Base-by-base conservation (phyloP, 2,888 invertebrate species). In the Dryococelus australis region DNA sequence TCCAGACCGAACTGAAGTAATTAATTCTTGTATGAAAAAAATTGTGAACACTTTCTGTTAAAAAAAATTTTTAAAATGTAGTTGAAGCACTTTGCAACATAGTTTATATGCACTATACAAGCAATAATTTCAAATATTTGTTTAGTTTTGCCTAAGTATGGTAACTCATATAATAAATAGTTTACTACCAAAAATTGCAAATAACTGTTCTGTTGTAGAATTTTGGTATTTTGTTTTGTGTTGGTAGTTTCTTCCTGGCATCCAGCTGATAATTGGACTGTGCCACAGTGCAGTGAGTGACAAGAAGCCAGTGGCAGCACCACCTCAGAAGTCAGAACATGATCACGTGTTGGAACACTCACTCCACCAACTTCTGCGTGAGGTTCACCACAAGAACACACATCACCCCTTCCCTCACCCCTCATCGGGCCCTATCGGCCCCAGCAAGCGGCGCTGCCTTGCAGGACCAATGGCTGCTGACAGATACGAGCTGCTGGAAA, bases 271-370 rank as follows among this genome's bases (percentile, higher is more conserved):
- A 79, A 98, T 99, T 88, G 97, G 98, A 0, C 93, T 99, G 3
- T 97, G 98, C 91, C 99, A 99, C 92, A 97, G 97, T 86, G 95
- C 96, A 6, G 94, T 95, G 35, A 93, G 92, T n/a, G 94, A 94
- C 87, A 94, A 94, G 90, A 93, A 94, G 90, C 90, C 92, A 43
- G 90, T 92, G 86, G 92, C 93, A 1, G 91, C 94, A 16, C 93
- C 94, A 1, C 90, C 90, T 92, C 89, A 89, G 84, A 91, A 91
- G 87, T 88, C 94, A 28, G 98, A 98, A 90, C 98, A 99, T 91
- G 98, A 99, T 93, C 98, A 98, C 91, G 99, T 99, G n/a, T 92
- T 99, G 89, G 99, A 99, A 92, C 99, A 99, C 92, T 98, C 98
- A 0, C 93, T 99, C 88, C 99, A 99, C 93, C 99, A 99, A 92